These are phyloP conservation scores for Calephelis virginiensis DNA, from an alignment of 1,140 invertebrate species.

Conservation along the genomic window DNA sequence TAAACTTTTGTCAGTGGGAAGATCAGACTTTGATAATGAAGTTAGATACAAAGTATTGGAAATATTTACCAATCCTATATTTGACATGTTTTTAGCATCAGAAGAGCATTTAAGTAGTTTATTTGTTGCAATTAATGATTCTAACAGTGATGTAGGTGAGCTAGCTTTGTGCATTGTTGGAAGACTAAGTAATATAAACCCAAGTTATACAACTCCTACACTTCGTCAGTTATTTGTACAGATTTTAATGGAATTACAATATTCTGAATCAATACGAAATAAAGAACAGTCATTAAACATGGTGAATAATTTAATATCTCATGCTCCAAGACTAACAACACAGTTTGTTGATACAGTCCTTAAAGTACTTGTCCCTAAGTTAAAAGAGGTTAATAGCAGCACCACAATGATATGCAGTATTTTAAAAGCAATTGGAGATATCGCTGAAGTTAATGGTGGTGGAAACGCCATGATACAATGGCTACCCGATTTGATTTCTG, in stretches of 20 bases:
- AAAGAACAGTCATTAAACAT: conserved; percentile 97
- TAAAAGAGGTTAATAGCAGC: conserved; percentile 93
- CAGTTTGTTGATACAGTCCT: conserved; percentile 98
- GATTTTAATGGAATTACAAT: conserved; percentile 95
- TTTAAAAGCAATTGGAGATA: conserved; percentile 94
- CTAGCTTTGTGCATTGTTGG: conserved; percentile 95
- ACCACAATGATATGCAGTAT: conserved; percentile 95
- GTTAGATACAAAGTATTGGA: conserved; percentile 95
- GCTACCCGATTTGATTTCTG: conserved; percentile 92
- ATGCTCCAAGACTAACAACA: conserved; percentile 94
- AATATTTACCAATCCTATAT: conserved; percentile 92
- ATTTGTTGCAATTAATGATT: conserved; percentile 97
- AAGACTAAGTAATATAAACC: conserved; percentile 95
- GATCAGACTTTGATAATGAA: conserved; percentile 96
- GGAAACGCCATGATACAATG: conserved; percentile 93
- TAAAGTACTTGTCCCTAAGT: conserved; percentile 95
- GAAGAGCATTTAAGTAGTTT: conserved; percentile 95
- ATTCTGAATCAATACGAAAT: conserved; percentile 95
- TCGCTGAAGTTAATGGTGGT: conserved; percentile 94
- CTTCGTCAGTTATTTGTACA: conserved; percentile 95
- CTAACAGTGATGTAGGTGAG: conserved; percentile 97
- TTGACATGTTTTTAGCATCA: conserved; percentile 96
- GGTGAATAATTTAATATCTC: conserved; percentile 96
- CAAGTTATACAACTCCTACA: conserved; percentile 98
- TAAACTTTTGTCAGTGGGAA: conserved; percentile 93